Base-by-base conservation (phyloP, 2,797 vertebrate genomes). In the Syngnathus acus region DNA sequence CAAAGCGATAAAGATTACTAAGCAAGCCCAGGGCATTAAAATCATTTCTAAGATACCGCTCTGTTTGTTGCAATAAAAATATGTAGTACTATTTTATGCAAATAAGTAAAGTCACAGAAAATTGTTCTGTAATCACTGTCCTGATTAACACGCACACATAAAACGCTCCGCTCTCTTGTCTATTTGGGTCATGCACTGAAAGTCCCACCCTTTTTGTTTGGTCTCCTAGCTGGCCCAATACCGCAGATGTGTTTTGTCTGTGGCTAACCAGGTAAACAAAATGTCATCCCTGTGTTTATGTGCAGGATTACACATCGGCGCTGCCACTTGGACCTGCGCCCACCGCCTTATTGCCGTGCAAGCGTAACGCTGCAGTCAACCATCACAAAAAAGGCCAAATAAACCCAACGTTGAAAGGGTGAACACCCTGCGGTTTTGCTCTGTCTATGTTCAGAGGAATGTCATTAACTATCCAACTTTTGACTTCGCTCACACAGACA, bases 351-450 rank as follows among this genome's bases (percentile, higher is more conserved):
- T 79, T 78, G 67, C 72, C 39, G 75, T 14, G 64, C 79, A 62
- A 68, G 71, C 72, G 65, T 69, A 73, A 67, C 66, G 23, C 76
- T 72, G 75, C 80, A 85, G 78, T 82, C 79, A 78, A 86, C 86
- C 85, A 88, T 87, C 81, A 86, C 72, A 80, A 72, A 71, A 80
- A 74, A 71, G 26, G 66, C 69, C 67, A 75, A 65, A 64, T 39
- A 57, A 68, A 67, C 67, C 66, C 60, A 19, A 68, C 63, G 1
- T 23, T 16, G 1, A 40, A 60, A 17, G 40, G 3, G 9, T 40
- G 42, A 39, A 19, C 57, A 40, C 38, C 11, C n/a, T 42, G 59
- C 39, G 39, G n/a, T 42, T 43, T 14, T 61, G 38, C 39, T 11
- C 10, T 5, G 21, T 42, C 39, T 43, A 68, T 37, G n/a, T 64